Conservation (phyloP, 2,888 invertebrate genomes). For the Cylindroiulus punctatus region DNA sequence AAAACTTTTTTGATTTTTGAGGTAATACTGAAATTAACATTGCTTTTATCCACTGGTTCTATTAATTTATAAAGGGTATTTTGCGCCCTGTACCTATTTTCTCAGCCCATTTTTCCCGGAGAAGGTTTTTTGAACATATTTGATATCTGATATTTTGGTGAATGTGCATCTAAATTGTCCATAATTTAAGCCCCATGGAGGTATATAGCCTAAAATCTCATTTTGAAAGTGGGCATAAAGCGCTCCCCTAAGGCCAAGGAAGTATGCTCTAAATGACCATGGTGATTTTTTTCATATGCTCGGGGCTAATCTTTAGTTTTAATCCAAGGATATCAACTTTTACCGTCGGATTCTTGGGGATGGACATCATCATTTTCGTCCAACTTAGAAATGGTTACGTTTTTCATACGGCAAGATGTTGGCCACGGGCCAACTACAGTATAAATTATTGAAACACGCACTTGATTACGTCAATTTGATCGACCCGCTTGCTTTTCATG, state of each 20-base stretch:
- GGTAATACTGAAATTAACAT: too few relatives aligned
- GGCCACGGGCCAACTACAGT: neutral
- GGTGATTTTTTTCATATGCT: neutral
- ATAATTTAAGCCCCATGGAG: neutral
- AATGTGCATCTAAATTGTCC: conserved; percentile 1
- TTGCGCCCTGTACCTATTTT: neutral
- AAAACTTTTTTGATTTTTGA: too few relatives aligned
- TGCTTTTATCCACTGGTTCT: too few relatives aligned
- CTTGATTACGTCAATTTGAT: conserved; percentile 34
- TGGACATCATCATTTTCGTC: neutral
- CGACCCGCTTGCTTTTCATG: conserved; percentile 20
- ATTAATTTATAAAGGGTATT: too few relatives aligned
- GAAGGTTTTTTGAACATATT: neutral
- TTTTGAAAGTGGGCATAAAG: neutral
- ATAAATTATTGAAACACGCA: conserved; percentile 34
- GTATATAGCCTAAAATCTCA: neutral
- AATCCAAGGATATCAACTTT: conserved; percentile 34
- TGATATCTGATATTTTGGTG: neutral
- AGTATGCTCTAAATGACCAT: neutral
- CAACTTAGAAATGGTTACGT: neutral
- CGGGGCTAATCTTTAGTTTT: neutral
- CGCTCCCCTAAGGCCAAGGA: neutral
- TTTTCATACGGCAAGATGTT: neutral
- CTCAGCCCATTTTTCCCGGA: neutral
- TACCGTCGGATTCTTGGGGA: neutral